Base-by-base conservation (phyloP, 2,797 vertebrate species). In the Paratrypauchen microcephalus region DNA sequence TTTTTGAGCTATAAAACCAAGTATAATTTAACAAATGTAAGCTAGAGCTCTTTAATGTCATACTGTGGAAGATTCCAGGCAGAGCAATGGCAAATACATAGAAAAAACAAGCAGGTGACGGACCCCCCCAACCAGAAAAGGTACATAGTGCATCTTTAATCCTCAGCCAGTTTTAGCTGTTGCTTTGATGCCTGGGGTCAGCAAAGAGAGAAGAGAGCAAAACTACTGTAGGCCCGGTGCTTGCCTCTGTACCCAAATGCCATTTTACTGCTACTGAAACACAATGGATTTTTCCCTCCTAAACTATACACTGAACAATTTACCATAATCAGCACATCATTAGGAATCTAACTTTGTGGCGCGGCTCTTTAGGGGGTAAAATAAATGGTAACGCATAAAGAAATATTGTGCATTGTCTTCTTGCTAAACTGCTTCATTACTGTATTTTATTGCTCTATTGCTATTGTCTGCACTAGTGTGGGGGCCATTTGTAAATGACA, bases 401-500 rank as follows among this genome's bases (percentile, higher is more conserved):
- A 72, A 67, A 39, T 56, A 71, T 39, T 28, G 28, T 66, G 1
- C 21, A 66, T 28, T 65, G 11, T 54, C 3, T 59, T 57, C 50
- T 61, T 2, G 59, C 15, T 69, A n/a, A 18, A 47, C 50, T 23
- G n/a, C 26, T 66, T 65, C 47, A 78, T 73, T 58, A 48, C 11
- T 9, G 13, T 55, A 57, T 61, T 76, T 62, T 18, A 23, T 56
- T 61, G 30, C 23, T 11, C 55, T 36, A 1, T 12, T 47, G 62
- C 26, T 28, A 3, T 65, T 28, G 70, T 75, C 24, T 57, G 57
- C 63, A 19, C 63, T 56, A 68, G 55, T 19, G 50, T 11, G 21
- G 70, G 70, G 66, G 56, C 72, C 5, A 48, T 75, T 70, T 72
- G 36, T 23, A 63, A 62, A 69, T 62, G 6, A 66, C 19, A 68